Evolutionary conservation across 2,888 invertebrate genomes (phyloP).

Genomic region (Macropis europaea): DNA sequence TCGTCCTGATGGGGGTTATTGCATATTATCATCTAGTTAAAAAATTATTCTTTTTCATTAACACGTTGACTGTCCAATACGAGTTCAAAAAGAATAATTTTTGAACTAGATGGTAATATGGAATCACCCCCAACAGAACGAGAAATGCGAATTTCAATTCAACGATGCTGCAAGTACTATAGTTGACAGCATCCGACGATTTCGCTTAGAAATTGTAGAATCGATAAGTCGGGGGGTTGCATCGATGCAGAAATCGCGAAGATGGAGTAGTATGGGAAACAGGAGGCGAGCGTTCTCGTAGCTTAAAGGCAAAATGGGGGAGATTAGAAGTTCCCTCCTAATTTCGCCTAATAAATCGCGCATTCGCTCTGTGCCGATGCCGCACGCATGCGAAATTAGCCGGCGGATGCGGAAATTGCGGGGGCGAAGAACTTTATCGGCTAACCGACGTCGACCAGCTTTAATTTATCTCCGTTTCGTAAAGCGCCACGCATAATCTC

Average conservation of each 20-base stretch:
- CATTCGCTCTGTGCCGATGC: slow-evolving; percentile 43
- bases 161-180: neutral
- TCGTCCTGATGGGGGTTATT: too few species aligned
- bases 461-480: slow-evolving; percentile 48
- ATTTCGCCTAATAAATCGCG: slow-evolving; percentile 64
- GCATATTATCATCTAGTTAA: too few species aligned
- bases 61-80: too few species aligned
- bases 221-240: slow-evolving; percentile 1
- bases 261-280: neutral
- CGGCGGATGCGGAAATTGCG: slow-evolving; percentile 51
- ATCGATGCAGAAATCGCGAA: neutral
- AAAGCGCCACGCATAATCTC: slow-evolving; percentile 32
- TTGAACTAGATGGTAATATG: neutral
- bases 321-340: slow-evolving; percentile 65
- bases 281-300: slow-evolving; percentile 23
- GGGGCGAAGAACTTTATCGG: slow-evolving; percentile 56
- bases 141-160: slow-evolving; percentile 10
- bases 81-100: too few species aligned
- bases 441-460: slow-evolving; percentile 43
- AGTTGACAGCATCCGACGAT: slow-evolving; percentile 12
- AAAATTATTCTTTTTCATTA: too few species aligned
- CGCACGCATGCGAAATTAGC: slow-evolving; percentile 55
- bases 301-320: slow-evolving; percentile 61
- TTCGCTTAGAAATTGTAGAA: slow-evolving; percentile 9
- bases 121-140: neutral